Conservation (phyloP, 2,888 invertebrate genomes). For the Nemapogon koenigi region DNA sequence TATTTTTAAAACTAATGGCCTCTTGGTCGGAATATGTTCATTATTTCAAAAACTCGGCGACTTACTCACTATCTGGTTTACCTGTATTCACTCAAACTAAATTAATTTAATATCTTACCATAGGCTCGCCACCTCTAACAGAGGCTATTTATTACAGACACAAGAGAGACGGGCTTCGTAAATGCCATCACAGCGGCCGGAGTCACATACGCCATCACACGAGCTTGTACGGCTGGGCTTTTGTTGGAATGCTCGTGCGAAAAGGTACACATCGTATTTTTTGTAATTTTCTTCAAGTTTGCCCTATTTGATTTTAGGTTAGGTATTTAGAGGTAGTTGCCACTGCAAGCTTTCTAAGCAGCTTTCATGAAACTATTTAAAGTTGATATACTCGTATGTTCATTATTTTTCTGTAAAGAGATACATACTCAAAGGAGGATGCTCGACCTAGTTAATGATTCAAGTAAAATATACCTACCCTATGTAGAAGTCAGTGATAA, state of each 20-base stretch:
- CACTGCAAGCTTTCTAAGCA: no score
- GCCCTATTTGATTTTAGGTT: no score
- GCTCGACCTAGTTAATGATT: no score
- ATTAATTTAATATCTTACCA: neutral
- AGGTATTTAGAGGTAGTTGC: no score
- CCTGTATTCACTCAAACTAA: neutral
- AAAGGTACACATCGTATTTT: slow-evolving; percentile 68
- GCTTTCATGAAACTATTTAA: no score
- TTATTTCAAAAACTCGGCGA: neutral
- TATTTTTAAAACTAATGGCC: neutral
- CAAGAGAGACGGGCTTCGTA: slow-evolving; percentile 89
- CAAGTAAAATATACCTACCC: no score
- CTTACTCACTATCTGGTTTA: neutral
- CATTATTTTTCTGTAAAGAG: no score
- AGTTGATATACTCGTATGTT: no score
- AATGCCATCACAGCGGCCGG: slow-evolving; percentile 92
- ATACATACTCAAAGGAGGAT: no score
- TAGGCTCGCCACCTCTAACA: neutral
- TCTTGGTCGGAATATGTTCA: neutral
- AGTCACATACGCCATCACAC: slow-evolving; percentile 85
- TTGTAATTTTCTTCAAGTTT: no score
- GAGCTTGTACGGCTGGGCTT: slow-evolving; percentile 87
- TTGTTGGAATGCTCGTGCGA: slow-evolving; percentile 89
- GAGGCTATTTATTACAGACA: slow-evolving; percentile 67
- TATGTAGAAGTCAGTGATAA: no score